Base-by-base conservation (phyloP, 2,797 vertebrate species). In the Garrulus glandarius region DNA sequence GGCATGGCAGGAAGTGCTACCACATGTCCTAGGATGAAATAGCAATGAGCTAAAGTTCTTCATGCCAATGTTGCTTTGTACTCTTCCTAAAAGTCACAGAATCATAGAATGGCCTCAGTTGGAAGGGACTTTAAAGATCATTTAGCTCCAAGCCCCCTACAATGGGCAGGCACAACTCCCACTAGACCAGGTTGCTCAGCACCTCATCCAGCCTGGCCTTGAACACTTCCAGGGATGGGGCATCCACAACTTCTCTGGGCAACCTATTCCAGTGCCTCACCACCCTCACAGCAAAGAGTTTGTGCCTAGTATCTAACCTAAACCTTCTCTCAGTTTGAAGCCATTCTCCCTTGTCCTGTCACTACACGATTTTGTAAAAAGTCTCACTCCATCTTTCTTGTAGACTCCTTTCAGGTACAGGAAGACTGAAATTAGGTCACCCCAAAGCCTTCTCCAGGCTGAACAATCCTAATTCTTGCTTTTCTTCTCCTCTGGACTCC, bases 21-120 rank as follows among this genome's bases (percentile, higher is more conserved):
- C 1, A 2, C 4, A 17, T 6, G 11, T 37, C 39, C 36, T 34
- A 59, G 30, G 13, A 80, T 20, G 26, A 74, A 63, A 72, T 0
- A 13, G 6, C 23, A 67, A 52, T 6, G 4, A 74, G 15, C 17
- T 39, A 7, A 86, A 83, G 22, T 47, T 77, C 23, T 69, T 87
- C 19, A 50, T n/a, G 34, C 8, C 23, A 57, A 2, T 0, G 0
- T 9, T 83, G 41, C 23, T 46, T 26, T 56, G 10, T 46, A 53
- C 32, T 37, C 39, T 37, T 52, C 39, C 13, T 37, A 68, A 60
- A 59, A 59, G 52, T 8, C 13, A 7, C 13, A 59, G 46, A 67
- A 67, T 23, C 6, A 68, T 9, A 52, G 30, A n/a, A 52, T 16
- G 23, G 29, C 29, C 2, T 37, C 15, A 7, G 49, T 20, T 37